Evolutionary conservation across 2,888 invertebrate genomes (phyloP).

Genomic region (Protonemura montana): DNA sequence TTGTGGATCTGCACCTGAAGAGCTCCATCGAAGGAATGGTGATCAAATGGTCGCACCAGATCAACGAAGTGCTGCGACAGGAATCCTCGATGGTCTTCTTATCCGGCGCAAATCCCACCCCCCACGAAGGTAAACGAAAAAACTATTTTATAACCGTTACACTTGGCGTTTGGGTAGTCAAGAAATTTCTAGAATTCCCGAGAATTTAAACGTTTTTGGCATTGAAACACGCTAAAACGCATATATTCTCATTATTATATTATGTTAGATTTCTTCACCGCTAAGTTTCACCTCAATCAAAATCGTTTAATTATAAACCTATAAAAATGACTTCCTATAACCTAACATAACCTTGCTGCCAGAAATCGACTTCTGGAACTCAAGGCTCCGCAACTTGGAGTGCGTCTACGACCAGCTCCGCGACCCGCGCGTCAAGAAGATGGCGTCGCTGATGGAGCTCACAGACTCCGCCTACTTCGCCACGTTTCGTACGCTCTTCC

Average conservation of each 20-base stretch:
- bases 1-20: constrained; percentile 74
- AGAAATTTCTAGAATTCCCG: too few relatives aligned
- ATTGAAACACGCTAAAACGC: too few relatives aligned
- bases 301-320: too few relatives aligned
- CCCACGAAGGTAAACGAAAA: constrained; percentile 58
- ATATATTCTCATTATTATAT: too few relatives aligned
- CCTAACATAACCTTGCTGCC: constrained; percentile 52
- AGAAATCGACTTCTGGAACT: constrained; percentile 83
- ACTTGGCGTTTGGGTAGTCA: too few relatives aligned
- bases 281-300: too few relatives aligned
- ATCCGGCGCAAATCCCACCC: constrained; percentile 74
- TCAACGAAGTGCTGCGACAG: constrained; percentile 79
- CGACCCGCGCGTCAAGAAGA: constrained; percentile 82
- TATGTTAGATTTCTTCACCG: too few relatives aligned
- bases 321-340: too few relatives aligned
- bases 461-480: constrained; percentile 81
- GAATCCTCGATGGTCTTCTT: constrained; percentile 75
- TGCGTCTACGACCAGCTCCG: constrained; percentile 86
- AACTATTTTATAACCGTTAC: too few relatives aligned
- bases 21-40: constrained; percentile 85
- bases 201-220: too few relatives aligned
- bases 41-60: constrained; percentile 85
- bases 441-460: constrained; percentile 80
- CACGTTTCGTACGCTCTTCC: constrained; percentile 79
- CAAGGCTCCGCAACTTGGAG: constrained; percentile 80